A percentile compares a stretch with the other conserved stretches of the same genome.
These are phyloP conservation scores for Caligus rogercresseyi DNA, from an alignment of 1,140 invertebrate species.

Conservation along the genomic window DNA sequence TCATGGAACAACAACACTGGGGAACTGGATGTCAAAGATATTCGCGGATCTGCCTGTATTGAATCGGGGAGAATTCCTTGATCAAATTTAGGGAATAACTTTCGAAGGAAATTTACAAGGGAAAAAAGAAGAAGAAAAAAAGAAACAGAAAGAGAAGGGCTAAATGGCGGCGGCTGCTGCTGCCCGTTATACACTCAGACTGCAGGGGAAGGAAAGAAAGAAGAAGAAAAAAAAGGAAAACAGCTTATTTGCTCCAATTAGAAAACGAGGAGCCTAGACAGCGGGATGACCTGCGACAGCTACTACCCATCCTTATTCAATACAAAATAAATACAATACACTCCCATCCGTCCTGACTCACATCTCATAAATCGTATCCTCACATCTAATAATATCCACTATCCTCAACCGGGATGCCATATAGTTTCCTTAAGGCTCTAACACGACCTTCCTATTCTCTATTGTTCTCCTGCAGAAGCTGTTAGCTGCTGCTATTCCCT, in stretches of 20 bases:
- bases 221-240: constrained; percentile 1
- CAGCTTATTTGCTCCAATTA: neutral
- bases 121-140: neutral
- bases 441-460: neutral
- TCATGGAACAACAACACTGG: neutral
- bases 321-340: neutral
- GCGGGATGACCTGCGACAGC: neutral
- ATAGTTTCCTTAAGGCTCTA: neutral
- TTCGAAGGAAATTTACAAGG: neutral
- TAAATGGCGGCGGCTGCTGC: neutral
- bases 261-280: neutral
- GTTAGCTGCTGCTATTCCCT: neutral
- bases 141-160: neutral
- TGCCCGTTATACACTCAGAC: neutral
- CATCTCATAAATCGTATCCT: too few species aligned
- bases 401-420: neutral
- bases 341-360: too few species aligned
- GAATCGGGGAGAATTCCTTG: neutral
- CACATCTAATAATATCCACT: neutral
- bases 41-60: constrained; percentile 11
- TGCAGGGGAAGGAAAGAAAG: too few species aligned
- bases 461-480: neutral
- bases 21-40: neutral
- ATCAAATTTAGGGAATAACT: neutral
- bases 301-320: neutral